Evolutionary conservation across 2,888 invertebrate species (phyloP), one percentile per base, ranked within the genome.

Genomic region (Ophraella communa): DNA sequence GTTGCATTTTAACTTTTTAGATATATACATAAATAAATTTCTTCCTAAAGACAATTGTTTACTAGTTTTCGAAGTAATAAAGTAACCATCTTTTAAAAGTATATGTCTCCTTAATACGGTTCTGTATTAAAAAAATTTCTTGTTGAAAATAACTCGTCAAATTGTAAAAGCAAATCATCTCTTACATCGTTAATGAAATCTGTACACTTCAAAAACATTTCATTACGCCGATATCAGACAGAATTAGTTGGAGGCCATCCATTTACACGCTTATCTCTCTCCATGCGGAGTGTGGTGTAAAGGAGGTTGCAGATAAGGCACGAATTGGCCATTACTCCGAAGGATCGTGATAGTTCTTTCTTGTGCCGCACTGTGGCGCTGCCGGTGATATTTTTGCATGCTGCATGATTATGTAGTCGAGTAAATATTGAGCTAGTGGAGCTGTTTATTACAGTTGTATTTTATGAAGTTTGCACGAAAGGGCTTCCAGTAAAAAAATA

Each of bases 261-360:
- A 79, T 78, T 79, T 78, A 75, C 73, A 67, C 70, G 72, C 74
- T 76, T 79, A 79, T 79, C 79, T 78, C 76, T 76, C 73, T 76
- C 73, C 49, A 49, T 35, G 74, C 68, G 72, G 63, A 66, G 62
- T 47, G 75, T 74, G 76, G 67, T 76, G 77, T 71, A 73, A 74
- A 74, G 72, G 73, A 74, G 71, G 73, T 64, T 60, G 64, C 73
- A 78, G 80, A 80, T 80, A 80, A 79, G 78, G 79, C 80, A 80
- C 80, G 80, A 77, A 77, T 73, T 72, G 70, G 69, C 79, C 77
- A 78, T 80, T 79, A 78, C 72, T 69, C 58, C 65, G 64, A 73
- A 77, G 79, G 47, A 45, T 18, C 78, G 77, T 76, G 77, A 76
- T 77, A 72, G 77, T 74, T 73, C 76, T 75, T 76, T 73, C 66